phyloP scores from a whole-genome alignment of 2,113 vertebrate species.

The Peucedramus taeniatus region DNA sequence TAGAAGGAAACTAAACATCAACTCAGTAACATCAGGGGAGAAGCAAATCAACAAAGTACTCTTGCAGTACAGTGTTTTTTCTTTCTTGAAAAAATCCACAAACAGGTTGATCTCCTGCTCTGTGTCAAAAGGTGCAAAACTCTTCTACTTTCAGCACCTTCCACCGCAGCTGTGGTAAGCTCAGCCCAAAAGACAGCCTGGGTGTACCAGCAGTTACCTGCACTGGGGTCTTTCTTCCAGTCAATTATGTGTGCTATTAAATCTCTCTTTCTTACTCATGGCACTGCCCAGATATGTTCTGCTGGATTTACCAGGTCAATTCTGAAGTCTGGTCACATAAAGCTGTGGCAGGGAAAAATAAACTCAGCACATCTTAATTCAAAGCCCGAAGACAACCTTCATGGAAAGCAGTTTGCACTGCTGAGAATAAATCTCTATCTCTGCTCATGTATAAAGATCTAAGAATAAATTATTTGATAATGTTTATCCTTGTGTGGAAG shows the following conservation, averaged over 20 bases:
- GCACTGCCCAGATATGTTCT: background rate
- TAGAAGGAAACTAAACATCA: background rate
- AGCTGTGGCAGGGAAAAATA: background rate
- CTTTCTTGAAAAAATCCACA: background rate
- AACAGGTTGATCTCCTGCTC: background rate
- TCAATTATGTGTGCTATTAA: background rate
- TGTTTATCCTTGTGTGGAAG: background rate
- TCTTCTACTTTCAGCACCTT: background rate
- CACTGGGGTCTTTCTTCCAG: background rate
- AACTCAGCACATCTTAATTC: background rate
- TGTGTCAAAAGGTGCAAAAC: background rate
- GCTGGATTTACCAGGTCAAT: background rate
- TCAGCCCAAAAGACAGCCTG: background rate
- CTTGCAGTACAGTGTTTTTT: background rate
- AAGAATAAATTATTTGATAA: slow-evolving; percentile 1
- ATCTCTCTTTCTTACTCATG: background rate
- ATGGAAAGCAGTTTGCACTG: background rate
- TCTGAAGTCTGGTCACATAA: background rate
- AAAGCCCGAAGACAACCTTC: background rate
- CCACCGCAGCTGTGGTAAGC: background rate
- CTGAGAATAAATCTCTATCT: background rate
- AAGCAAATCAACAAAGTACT: background rate
- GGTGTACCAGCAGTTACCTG: background rate
- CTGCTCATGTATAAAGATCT: background rate
- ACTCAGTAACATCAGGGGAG: background rate